phyloP scores from a whole-genome alignment of 2,888 invertebrate genomes.

The Amphipyra tragopoginis region DNA sequence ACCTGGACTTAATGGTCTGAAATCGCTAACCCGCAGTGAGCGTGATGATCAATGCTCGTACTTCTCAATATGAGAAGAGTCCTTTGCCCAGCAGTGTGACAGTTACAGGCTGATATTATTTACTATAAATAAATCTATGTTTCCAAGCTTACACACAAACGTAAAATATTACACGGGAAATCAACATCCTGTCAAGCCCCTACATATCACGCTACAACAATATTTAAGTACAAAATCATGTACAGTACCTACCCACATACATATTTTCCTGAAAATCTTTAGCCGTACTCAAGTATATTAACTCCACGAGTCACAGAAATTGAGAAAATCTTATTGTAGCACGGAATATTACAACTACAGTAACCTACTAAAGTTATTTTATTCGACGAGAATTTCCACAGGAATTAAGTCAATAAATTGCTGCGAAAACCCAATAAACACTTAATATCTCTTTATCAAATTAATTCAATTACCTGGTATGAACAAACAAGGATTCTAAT shows the following conservation, averaged over 20 bases:
- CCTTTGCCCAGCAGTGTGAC: too few species aligned
- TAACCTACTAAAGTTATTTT: background rate
- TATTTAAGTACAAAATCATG: conserved; percentile 15
- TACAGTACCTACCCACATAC: background rate
- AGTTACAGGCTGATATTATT: too few species aligned
- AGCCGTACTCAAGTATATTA: conserved; percentile 1
- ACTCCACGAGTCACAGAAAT: conserved; percentile 5
- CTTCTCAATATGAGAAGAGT: too few species aligned
- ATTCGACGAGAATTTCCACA: background rate
- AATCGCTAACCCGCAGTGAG: too few species aligned
- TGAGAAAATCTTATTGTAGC: background rate
- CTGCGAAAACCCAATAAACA: conserved; percentile 7
- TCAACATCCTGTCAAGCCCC: background rate
- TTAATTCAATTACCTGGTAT: conserved; percentile 1
- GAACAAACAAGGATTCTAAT: background rate
- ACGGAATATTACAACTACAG: background rate
- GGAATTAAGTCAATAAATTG: background rate
- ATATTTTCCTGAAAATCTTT: conserved; percentile 1
- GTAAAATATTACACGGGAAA: background rate
- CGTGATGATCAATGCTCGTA: too few species aligned
- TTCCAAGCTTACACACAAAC: too few species aligned
- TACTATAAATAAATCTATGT: too few species aligned
- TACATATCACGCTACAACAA: background rate
- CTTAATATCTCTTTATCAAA: conserved; percentile 4
- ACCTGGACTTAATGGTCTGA: too few species aligned